Base-by-base conservation (phyloP, 2,888 invertebrate species). In the Epistrophe grossulariae region DNA sequence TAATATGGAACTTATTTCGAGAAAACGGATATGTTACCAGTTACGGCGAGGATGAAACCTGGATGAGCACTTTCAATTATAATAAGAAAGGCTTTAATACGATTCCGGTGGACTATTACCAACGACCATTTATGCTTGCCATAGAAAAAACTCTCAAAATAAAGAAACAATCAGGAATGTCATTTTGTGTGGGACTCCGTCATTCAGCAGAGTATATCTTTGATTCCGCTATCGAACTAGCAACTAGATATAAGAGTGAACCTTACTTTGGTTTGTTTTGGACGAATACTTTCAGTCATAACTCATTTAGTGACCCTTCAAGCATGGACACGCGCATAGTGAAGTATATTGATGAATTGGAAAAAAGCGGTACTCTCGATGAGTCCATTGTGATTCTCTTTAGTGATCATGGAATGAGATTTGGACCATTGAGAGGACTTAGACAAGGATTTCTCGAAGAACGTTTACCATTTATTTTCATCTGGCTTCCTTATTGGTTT, bases 101-200 rank as follows among this genome's bases (percentile, higher is more conserved):
- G 1, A 94, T 95, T 0, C 98, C 98, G 0, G 96, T 97, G 0
- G 97, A 98, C 91, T 97, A 97, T 89, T 98, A 97, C 89, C 94
- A 96, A 83, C 94, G 96, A 57, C 96, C 97, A 0, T 95, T 96
- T 88, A 94, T 96, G 84, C 89, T 96, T 13, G 96, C 96, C 10
- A 94, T 95, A 0, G 96, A 96, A 91, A 94, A 93, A 62, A 93
- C 94, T 77, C 90, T 95, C 0, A 91, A 91, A 43, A 93, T 92
- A 9, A 92, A 93, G 64, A 91, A 92, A 0, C 93, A 94, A 88
- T 91, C 92, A 24, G 93, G 90, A 82, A 93, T 94, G 89, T 93
- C 91, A 64, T 95, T 93, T 82, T 96, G 96, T 89, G 91, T 95
- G 0, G 96, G 96, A 0, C 94, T 94, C 0, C 93, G 94, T 71